Base-by-base conservation (phyloP, 2,113 vertebrate genomes). In the Oryzias curvinotus region DNA sequence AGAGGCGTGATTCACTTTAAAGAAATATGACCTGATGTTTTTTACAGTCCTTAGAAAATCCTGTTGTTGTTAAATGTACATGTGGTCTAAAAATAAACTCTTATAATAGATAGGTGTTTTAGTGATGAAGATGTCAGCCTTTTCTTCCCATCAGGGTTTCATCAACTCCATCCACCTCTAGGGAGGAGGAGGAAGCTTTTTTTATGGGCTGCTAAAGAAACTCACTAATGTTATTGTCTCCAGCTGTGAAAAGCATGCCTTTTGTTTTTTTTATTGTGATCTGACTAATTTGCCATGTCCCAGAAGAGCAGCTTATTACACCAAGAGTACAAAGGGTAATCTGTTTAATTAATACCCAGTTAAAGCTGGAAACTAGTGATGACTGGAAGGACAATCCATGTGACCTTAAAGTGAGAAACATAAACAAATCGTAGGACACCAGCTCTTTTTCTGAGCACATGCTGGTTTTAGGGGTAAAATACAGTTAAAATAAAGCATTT, bases 1-100 rank as follows among this genome's bases (percentile, higher is more conserved):
- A 88, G 70, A 75, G 65, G 50, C 67, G 75, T 78, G 71, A 83
- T 67, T 84, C 67, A 78, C 73, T 19, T 64, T 66, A 59, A 62
- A 62, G 60, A 63, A 71, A 73, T 17, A 57, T 30, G 45, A 45
- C 55, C 57, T 66, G 30, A 61, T 73, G 68, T 62, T 63, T 51
- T 23, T 63, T 72, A 64, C n/a, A 18, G 51, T 51, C 36, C 62
- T 64, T 25, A 51, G 59, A 65, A 65, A 76, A 75, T 66, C 0
- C 45, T 55, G 52, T 25, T 55, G 55, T 60, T 68, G 57, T 57
- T 50, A 26, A 72, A 65, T 57, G 44, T 19, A 53, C 48, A 71
- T 28, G 52, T 5, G 57, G 12, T 55, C 73, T 71, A 77, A 78
- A 79, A 84, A 82, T 65, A 85, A 67, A 18, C 15, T 45, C 47